Percentiles rank a stretch among this genome's conserved stretches.
Evolutionary conservation across 2,888 invertebrate species (phyloP).

Genomic region (Cephus nigrinus): DNA sequence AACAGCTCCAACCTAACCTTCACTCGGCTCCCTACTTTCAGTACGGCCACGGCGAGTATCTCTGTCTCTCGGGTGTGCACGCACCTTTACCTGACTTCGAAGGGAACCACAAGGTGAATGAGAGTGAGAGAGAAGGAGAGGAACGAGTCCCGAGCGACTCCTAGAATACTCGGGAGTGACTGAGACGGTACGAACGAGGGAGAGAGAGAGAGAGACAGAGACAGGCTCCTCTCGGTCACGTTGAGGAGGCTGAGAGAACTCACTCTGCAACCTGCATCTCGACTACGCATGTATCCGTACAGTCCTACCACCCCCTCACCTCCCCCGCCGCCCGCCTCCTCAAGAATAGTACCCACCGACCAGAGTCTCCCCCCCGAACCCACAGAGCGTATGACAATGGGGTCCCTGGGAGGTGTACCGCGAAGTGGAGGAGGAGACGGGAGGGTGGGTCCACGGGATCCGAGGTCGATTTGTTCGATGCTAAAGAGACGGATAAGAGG

Average conservation of each 20-base stretch:
- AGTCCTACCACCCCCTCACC: background rate
- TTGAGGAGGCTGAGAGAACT: conserved; percentile 41
- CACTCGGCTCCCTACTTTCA: conserved; percentile 25
- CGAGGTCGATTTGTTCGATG: background rate
- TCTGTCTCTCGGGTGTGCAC: background rate
- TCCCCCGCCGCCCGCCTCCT: background rate
- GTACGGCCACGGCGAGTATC: conserved; percentile 3
- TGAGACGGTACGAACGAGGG: conserved; percentile 17
- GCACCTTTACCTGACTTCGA: background rate
- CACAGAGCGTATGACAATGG: background rate
- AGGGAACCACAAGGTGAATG: conserved; percentile 1
- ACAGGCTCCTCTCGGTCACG: conserved; percentile 8
- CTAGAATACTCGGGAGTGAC: conserved; percentile 8
- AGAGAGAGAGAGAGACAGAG: conserved; percentile 12
- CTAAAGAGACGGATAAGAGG: conserved; percentile 7
- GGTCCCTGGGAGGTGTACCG: background rate
- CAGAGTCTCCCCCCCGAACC: background rate
- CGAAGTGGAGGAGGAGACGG: background rate
- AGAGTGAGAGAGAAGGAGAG: conserved; percentile 11
- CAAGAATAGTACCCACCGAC: background rate
- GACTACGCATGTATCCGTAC: conserved; percentile 22
- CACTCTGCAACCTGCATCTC: conserved; percentile 33
- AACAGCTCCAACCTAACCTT: conserved; percentile 30
- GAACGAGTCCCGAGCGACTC: background rate
- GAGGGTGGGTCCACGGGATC: background rate